Evolutionary conservation across 2,797 vertebrate species (phyloP), one percentile per base, ranked within the genome.

Genomic region (Bufotes viridis): DNA sequence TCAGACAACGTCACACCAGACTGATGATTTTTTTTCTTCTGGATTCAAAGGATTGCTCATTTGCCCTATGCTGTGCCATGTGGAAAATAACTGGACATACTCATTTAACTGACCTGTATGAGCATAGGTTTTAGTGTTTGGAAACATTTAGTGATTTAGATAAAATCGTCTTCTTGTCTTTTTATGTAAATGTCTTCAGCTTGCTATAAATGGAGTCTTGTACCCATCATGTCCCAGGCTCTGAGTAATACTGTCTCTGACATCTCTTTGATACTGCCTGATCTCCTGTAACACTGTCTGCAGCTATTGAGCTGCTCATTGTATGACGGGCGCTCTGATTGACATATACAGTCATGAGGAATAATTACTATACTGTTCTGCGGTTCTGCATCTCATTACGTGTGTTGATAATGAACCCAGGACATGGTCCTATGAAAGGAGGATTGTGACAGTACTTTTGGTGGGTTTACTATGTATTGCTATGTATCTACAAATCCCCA

Each of bases 401-500:
- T 61, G 15, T 51, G 51, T 22, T 58, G 29, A 61, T 22, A 84
- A 69, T 87, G 26, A 65, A 83, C 72, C 67, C 61, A 69, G 49
- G 67, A 20, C 15, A 49, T 15, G 7, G 58, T 14, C 61, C 15
- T 53, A 63, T 82, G 81, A 87, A 87, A 76, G 69, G 76, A 34
- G 70, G 18, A 78, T 84, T 79, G 74, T 88, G 53, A 24, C 49
- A 67, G 78, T 53, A 18, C 11, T 26, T 87, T 60, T 74, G 76
- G 72, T 65, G 58, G 58, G 49, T 9, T n/a, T 10, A 24, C 58
- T 84, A 4, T 34, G 42, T 53, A 74, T 75, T 61, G 78, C 69
- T 69, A 61, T 17, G 74, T 63, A 58, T 78, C 78, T 55, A 79
- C 83, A 65, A 89, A 72, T 74, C 88, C 79, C 55, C 81, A 87